Conservation (phyloP, 2,888 invertebrate species). For the Daptonema setosum region DNA sequence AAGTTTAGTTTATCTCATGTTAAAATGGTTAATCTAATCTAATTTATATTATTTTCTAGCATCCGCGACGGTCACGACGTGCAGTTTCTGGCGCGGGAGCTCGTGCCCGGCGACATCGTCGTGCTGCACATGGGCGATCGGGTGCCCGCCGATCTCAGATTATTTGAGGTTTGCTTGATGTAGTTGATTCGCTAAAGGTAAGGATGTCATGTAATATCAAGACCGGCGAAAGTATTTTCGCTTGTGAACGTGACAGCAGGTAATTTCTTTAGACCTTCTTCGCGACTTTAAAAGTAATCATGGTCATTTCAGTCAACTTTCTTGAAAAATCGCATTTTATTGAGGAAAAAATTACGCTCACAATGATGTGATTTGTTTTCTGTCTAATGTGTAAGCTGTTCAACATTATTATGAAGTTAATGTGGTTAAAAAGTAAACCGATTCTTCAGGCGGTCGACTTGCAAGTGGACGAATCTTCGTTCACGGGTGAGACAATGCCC, state of each 20-base stretch:
- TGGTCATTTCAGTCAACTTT: no score
- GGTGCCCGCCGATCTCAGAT: constrained; percentile 80
- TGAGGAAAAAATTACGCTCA: no score
- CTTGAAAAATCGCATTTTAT: no score
- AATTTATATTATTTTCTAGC: constrained; percentile 10
- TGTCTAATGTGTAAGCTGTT: no score
- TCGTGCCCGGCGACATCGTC: constrained; percentile 91
- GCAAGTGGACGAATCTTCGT: constrained; percentile 87
- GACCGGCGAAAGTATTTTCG: no score
- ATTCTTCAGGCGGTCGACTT: constrained; percentile 55
- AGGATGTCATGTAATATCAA: no score
- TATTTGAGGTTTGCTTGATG: constrained; percentile 51
- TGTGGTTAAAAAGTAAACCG: no score
- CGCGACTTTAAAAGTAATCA: no score
- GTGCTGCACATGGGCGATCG: constrained; percentile 76
- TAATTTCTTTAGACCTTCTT: no score
- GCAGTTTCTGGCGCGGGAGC: constrained; percentile 57
- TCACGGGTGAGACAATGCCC: constrained; percentile 95
- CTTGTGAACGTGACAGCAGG: no score
- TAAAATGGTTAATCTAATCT: neutral
- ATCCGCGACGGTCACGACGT: constrained; percentile 20
- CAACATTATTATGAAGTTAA: no score
- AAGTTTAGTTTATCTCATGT: neutral
- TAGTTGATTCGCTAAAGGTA: constrained; percentile 74
- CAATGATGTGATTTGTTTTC: no score